phyloP scores from a whole-genome alignment of 2,113 vertebrate genomes.

The Pygathrix nemaeus region DNA sequence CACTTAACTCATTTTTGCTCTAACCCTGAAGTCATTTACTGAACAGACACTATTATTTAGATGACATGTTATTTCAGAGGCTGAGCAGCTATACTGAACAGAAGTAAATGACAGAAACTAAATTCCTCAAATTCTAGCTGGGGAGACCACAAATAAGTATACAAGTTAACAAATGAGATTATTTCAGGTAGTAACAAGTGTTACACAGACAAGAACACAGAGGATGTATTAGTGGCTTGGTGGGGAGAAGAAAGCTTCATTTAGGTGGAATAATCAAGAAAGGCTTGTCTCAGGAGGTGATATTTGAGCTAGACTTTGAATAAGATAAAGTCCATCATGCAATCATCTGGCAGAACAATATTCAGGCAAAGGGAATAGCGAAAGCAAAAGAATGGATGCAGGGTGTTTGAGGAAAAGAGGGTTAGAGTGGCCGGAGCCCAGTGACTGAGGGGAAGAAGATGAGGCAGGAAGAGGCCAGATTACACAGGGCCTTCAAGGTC shows the following conservation, averaged over 20 bases:
- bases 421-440: not conserved
- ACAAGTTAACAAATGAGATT: not conserved
- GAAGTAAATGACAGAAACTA: not conserved
- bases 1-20: not conserved
- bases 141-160: not conserved
- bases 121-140: not conserved
- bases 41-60: not conserved
- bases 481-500: not conserved
- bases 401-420: not conserved
- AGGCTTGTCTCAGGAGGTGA: not conserved
- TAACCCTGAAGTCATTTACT: not conserved
- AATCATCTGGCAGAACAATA: not conserved
- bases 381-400: not conserved
- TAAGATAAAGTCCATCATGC: not conserved
- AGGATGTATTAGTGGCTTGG: not conserved
- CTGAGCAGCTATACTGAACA: not conserved
- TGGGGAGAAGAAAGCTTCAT: not conserved
- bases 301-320: not conserved
- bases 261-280: constrained; percentile 8
- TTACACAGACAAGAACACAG: not conserved
- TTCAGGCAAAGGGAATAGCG: not conserved
- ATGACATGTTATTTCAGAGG: not conserved
- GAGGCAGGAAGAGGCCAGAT: not conserved
- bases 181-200: not conserved
- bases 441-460: not conserved